Conservation (phyloP, 1,140 invertebrate genomes). For the Drosophila carrolli region DNA sequence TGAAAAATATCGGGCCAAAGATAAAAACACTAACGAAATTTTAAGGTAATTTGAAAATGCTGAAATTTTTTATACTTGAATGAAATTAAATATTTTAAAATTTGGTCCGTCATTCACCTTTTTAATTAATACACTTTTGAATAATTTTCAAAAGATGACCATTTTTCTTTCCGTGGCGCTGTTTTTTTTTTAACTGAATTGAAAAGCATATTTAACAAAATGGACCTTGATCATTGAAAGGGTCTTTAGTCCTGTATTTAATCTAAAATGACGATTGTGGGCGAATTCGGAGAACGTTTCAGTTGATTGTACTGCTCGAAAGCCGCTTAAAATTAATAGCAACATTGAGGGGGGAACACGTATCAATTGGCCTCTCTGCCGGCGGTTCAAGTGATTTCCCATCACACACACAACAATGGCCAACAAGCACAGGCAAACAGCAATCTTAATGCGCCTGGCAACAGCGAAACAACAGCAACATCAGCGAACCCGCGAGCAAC, state of each 20-base stretch:
- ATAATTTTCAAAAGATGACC: no score
- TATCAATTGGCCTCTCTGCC: constrained; percentile 42
- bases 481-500: constrained; percentile 28
- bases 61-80: no score
- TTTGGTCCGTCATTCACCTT: no score
- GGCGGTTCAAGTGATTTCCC: constrained; percentile 52
- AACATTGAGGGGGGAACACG: constrained; percentile 45
- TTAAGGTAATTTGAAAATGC: no score
- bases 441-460: constrained; percentile 48
- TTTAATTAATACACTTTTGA: no score
- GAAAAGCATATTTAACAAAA: neutral
- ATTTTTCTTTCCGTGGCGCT: neutral
- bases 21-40: no score
- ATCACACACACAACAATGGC: constrained; percentile 21
- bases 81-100: no score
- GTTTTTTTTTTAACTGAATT: neutral
- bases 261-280: constrained; percentile 5
- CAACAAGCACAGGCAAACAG: constrained; percentile 11
- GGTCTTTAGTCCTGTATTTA: neutral
- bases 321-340: constrained; percentile 59
- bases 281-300: constrained; percentile 2
- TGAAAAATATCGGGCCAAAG: no score
- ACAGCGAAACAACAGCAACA: constrained; percentile 33
- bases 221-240: constrained; percentile 1
- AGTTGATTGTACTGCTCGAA: constrained; percentile 30